phyloP scores from a whole-genome alignment of 2,113 vertebrate species.

The Thymallus thymallus region DNA sequence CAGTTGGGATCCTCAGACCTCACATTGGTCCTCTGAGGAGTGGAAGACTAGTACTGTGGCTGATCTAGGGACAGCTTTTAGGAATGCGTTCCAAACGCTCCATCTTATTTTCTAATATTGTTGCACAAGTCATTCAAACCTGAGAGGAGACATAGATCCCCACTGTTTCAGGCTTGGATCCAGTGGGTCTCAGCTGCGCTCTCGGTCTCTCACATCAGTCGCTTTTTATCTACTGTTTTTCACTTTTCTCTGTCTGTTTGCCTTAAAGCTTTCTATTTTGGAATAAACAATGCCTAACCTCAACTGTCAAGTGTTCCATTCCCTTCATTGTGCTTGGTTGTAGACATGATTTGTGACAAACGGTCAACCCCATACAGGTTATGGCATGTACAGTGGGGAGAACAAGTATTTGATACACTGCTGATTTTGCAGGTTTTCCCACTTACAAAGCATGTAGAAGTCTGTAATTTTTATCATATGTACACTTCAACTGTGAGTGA shows the following conservation, averaged over 20 bases:
- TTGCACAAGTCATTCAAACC: conserved; percentile 25
- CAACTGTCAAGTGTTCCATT: neutral
- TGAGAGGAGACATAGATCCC: neutral
- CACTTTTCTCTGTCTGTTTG: conserved; percentile 62
- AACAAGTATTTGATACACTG: no score
- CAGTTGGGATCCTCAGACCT: conserved; percentile 7
- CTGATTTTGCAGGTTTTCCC: no score
- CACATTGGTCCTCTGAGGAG: neutral
- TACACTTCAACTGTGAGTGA: no score
- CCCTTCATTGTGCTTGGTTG: no score
- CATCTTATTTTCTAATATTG: conserved; percentile 28
- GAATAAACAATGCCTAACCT: conserved; percentile 73
- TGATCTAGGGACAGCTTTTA: neutral
- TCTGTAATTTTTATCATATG: no score
- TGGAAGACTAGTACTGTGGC: neutral
- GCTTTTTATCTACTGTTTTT: conserved; percentile 56
- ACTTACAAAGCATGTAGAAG: no score
- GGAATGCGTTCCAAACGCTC: neutral
- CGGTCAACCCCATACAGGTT: conserved; percentile 82
- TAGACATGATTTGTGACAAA: conserved; percentile 72
- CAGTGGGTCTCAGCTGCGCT: neutral
- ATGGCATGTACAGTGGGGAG: conserved; percentile 93
- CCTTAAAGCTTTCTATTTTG: conserved; percentile 76
- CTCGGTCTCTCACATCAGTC: conserved; percentile 36
- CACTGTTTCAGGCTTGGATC: neutral